Evolutionary conservation across 2,113 vertebrate species (phyloP).

Genomic region (Theropithecus gelada): DNA sequence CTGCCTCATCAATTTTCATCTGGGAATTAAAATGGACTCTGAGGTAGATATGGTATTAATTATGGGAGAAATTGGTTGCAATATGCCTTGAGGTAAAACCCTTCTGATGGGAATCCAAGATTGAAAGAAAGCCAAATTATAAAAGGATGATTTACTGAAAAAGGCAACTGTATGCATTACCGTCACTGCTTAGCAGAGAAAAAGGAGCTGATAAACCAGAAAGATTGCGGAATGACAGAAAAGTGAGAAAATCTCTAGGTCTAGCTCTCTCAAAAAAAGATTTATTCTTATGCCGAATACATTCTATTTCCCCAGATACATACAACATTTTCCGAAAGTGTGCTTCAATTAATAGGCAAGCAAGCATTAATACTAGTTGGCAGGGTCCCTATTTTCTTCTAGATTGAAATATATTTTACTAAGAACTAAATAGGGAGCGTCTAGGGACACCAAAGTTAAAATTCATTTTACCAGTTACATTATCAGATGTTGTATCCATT

Average conservation of each 20-base stretch:
- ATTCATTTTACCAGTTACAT: slow-evolving; percentile 35
- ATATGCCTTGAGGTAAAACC: slow-evolving; percentile 78
- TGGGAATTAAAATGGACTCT: slow-evolving; percentile 80
- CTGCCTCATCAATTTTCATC: slow-evolving; percentile 82
- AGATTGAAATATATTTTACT: slow-evolving; percentile 69
- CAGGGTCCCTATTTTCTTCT: slow-evolving; percentile 58
- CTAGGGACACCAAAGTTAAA: slow-evolving; percentile 57
- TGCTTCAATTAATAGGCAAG: slow-evolving; percentile 75
- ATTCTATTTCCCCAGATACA: slow-evolving; percentile 68
- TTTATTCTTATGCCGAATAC: slow-evolving; percentile 59
- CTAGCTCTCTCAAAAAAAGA: slow-evolving; percentile 50
- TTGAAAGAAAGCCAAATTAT: slow-evolving; percentile 79
- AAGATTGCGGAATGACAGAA: slow-evolving; percentile 66
- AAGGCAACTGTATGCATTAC: slow-evolving; percentile 75
- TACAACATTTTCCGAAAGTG: slow-evolving; percentile 58
- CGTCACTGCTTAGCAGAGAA: slow-evolving; percentile 63
- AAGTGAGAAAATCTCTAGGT: slow-evolving; percentile 26
- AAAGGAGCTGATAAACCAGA: slow-evolving; percentile 75
- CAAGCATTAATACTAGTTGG: slow-evolving; percentile 62
- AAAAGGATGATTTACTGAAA: slow-evolving; percentile 80
- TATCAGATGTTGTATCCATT: slow-evolving; percentile 39
- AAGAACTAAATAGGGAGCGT: slow-evolving; percentile 27
- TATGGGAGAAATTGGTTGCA: slow-evolving; percentile 80
- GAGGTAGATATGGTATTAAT: slow-evolving; percentile 83
- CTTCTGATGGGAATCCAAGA: slow-evolving; percentile 80